Percentiles rank a stretch among this genome's conserved stretches.
Conservation (phyloP, 2,113 vertebrate genomes). For the Mesoclemmys tuberculata region DNA sequence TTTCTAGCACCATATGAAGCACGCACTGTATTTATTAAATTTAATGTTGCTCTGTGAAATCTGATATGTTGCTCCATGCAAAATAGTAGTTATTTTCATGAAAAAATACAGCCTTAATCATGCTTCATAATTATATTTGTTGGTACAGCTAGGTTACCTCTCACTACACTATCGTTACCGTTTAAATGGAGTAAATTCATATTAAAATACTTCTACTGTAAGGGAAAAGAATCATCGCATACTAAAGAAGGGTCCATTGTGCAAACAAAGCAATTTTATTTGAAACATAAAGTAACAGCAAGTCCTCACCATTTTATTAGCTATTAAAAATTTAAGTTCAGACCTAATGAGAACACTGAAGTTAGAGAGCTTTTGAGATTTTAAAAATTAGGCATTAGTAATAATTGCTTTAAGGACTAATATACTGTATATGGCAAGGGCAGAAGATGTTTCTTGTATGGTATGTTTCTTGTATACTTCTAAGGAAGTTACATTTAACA, state of each 20-base stretch:
- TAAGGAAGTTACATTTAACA: background rate
- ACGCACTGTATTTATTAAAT: background rate
- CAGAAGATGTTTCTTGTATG: background rate
- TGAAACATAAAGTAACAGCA: background rate
- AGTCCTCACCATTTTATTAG: background rate
- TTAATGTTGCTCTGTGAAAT: background rate
- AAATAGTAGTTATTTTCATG: background rate
- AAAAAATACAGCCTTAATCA: background rate
- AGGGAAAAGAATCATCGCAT: background rate
- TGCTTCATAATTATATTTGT: background rate
- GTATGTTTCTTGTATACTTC: background rate
- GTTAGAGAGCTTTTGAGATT: too few species aligned
- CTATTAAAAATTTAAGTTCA: background rate
- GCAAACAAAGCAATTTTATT: background rate
- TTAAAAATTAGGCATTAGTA: background rate
- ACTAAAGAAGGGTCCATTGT: background rate
- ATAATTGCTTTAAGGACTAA: background rate
- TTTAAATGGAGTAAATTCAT: background rate
- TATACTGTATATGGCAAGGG: background rate
- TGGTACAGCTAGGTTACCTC: background rate
- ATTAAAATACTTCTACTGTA: background rate
- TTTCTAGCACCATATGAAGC: background rate
- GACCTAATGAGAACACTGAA: background rate
- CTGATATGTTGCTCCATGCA: background rate
- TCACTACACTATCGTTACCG: background rate